Evolutionary conservation across 2,888 invertebrate genomes (phyloP).

Genomic region (Euspilapteryx auroguttella): DNA sequence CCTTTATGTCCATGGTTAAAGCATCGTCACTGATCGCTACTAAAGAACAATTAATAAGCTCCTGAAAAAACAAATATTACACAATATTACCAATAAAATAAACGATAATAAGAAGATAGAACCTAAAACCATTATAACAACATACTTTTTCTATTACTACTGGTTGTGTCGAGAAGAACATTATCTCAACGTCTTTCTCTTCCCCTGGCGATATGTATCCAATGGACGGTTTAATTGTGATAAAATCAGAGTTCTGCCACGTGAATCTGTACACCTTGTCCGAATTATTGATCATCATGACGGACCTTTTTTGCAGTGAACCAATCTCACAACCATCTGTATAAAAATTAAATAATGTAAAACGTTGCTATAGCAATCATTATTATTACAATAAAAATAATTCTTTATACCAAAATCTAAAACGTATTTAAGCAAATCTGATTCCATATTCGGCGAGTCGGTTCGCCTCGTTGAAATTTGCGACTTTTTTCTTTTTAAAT

Average conservation of each 20-base stretch:
- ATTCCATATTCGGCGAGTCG: constrained; percentile 16
- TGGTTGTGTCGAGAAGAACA: constrained; percentile 31
- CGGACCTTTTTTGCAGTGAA: constrained; percentile 27
- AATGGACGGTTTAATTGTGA: constrained; percentile 34
- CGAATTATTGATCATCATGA: constrained; percentile 45
- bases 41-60: constrained; percentile 22
- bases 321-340: constrained; percentile 41
- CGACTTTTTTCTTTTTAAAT: constrained; percentile 19
- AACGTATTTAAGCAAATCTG: constrained; percentile 35
- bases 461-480: constrained; percentile 20
- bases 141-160: constrained; percentile 24
- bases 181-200: constrained; percentile 46
- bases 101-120: too few species aligned
- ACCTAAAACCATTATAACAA: too few species aligned
- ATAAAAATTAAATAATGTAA: too few species aligned
- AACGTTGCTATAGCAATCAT: too few species aligned
- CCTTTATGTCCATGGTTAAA: constrained; percentile 28
- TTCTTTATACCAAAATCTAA: constrained; percentile 27
- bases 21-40: constrained; percentile 28
- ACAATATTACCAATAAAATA: too few species aligned
- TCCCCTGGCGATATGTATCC: constrained; percentile 49
- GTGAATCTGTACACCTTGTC: constrained; percentile 45
- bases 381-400: too few species aligned
- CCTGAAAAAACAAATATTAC: too few species aligned
- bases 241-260: constrained; percentile 26